Percentiles rank a stretch among this genome's conserved stretches.
Evolutionary conservation across 2,113 vertebrate species (phyloP).

Genomic region (Microtus pennsylvanicus): DNA sequence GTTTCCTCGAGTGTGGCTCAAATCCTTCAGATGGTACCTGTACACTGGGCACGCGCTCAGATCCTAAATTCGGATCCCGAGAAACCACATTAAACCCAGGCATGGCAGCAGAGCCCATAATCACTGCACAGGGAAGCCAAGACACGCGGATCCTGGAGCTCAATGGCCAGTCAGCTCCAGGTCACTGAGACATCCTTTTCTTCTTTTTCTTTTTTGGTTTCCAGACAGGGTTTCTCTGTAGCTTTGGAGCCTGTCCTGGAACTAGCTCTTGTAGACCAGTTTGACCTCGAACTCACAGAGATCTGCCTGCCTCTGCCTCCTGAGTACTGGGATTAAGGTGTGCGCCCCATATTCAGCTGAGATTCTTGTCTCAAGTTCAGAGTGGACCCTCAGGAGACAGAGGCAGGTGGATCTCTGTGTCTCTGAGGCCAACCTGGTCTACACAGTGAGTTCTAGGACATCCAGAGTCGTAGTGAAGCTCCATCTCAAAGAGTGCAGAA

Average conservation of each 20-base stretch:
- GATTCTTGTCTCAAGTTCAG: neutral
- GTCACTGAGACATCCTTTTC: neutral
- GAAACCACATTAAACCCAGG: neutral
- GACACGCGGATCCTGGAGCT: neutral
- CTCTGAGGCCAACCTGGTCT: neutral
- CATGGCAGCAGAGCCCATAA: neutral
- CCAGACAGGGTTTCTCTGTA: neutral
- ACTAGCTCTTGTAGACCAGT: neutral
- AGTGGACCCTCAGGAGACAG: neutral
- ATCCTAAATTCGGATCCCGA: neutral
- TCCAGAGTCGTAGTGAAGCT: neutral
- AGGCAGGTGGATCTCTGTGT: neutral
- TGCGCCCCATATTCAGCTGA: neutral
- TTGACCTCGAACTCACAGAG: neutral
- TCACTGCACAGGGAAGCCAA: neutral
- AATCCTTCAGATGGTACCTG: accelerated
- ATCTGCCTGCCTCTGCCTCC: neutral
- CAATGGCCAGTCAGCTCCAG: neutral
- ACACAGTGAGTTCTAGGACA: neutral
- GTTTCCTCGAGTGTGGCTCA: neutral
- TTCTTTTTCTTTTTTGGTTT: neutral
- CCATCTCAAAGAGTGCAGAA: neutral
- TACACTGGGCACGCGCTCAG: neutral
- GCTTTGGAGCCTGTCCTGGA: neutral
- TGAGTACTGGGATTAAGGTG: neutral